Conservation (phyloP, 2,888 invertebrate species). For the Dexiosoma caninum region DNA sequence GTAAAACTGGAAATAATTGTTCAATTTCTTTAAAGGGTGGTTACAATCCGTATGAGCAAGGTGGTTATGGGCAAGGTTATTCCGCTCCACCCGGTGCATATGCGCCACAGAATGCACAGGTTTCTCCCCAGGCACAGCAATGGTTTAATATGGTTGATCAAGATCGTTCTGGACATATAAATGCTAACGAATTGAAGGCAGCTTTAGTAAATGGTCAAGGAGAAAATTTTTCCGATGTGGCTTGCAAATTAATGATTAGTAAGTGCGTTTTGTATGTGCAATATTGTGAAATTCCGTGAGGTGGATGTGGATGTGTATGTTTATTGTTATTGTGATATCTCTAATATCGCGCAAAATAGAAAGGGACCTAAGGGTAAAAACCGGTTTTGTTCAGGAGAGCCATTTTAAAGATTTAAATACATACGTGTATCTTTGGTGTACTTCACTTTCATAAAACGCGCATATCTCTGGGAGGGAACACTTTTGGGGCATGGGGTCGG, state of each 20-base stretch:
- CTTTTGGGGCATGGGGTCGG: no score
- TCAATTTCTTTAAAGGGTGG: constrained; percentile 42
- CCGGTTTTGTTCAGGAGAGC: no score
- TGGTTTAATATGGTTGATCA: constrained; percentile 92
- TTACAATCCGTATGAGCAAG: constrained; percentile 61
- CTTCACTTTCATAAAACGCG: no score
- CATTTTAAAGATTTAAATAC: no score
- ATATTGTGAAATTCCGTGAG: no score
- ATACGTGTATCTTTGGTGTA: no score
- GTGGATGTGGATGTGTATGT: no score
- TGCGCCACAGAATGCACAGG: constrained; percentile 79
- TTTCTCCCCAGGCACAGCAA: constrained; percentile 86
- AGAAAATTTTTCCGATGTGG: constrained; percentile 83
- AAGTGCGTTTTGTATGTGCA: constrained; percentile 62
- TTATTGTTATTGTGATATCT: no score
- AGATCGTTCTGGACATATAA: constrained; percentile 90
- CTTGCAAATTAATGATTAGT: constrained; percentile 90
- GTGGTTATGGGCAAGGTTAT: constrained; percentile 67
- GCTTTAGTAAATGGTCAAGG: constrained; percentile 93
- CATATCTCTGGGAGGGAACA: no score
- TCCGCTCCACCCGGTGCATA: constrained; percentile 75
- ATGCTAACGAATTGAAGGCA: constrained; percentile 85
- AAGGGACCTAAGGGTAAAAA: no score
- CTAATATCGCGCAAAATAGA: no score
- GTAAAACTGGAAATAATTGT: constrained; percentile 4